A percentile compares a stretch with the other conserved stretches of the same genome.
Evolutionary conservation across 2,888 invertebrate species (phyloP).

Genomic region (Dascillus cervinus): DNA sequence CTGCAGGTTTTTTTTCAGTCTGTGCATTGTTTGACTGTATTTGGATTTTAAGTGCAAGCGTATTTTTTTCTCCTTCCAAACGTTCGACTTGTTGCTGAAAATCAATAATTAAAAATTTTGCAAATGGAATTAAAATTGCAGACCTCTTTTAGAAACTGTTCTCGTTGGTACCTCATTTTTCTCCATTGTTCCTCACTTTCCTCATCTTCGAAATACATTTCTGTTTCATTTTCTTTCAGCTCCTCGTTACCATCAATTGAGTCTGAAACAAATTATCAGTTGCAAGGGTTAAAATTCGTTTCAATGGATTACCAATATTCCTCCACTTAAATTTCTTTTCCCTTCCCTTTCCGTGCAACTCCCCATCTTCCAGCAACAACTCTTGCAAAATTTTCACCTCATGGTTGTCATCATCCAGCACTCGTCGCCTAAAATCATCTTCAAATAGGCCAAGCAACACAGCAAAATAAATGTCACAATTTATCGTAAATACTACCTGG

Average conservation of each 20-base stretch:
- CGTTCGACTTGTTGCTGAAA: slow-evolving; percentile 42
- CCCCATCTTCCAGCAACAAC: slow-evolving; percentile 82
- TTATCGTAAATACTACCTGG: too few relatives aligned
- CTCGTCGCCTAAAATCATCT: slow-evolving; percentile 52
- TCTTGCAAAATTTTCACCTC: slow-evolving; percentile 81
- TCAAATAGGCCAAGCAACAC: too few relatives aligned
- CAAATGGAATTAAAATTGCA: too few relatives aligned
- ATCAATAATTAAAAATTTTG: too few relatives aligned
- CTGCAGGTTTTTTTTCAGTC: too few relatives aligned
- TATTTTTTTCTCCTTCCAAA: slow-evolving; percentile 26
- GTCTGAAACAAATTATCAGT: slow-evolving; percentile 6
- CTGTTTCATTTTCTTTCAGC: slow-evolving; percentile 30
- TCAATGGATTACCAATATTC: slow-evolving; percentile 52
- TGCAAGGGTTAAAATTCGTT: background rate
- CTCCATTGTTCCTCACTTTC: slow-evolving; percentile 73
- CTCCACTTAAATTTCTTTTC: slow-evolving; percentile 83
- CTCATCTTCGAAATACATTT: slow-evolving; percentile 57
- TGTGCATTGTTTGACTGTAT: too few relatives aligned
- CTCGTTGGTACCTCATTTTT: slow-evolving; percentile 69
- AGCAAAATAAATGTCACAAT: too few relatives aligned
- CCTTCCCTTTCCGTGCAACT: slow-evolving; percentile 66
- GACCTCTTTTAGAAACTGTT: slow-evolving; percentile 64
- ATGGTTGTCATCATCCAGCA: slow-evolving; percentile 81
- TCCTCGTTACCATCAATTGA: background rate
- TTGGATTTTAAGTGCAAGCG: slow-evolving; percentile 18